Evolutionary conservation across 2,113 vertebrate genomes (phyloP).

Genomic region (Cacatua alba): DNA sequence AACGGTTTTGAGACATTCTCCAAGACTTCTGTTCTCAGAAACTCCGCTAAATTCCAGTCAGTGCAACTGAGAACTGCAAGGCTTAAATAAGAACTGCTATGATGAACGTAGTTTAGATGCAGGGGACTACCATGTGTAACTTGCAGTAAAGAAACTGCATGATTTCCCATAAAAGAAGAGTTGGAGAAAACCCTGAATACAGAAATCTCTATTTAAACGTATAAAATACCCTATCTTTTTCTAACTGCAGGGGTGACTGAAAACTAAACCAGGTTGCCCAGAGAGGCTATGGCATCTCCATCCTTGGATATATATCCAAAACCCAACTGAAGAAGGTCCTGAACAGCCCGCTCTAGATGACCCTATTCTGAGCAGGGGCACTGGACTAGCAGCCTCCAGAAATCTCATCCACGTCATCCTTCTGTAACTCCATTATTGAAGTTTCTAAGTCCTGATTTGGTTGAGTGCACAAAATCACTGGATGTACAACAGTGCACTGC

Average conservation of each 20-base stretch:
- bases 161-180: neutral
- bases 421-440: neutral
- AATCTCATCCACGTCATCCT: neutral
- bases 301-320: neutral
- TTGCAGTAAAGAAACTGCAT: neutral
- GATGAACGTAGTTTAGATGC: neutral
- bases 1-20: neutral
- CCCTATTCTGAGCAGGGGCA: neutral
- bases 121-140: neutral
- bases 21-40: neutral
- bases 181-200: neutral
- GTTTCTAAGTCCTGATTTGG: neutral
- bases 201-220: neutral
- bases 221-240: neutral
- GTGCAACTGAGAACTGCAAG: neutral
- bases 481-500: neutral
- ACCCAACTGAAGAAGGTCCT: neutral
- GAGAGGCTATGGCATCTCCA: neutral
- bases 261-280: neutral
- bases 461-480: neutral
- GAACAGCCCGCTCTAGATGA: neutral
- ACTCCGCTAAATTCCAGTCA: neutral
- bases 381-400: neutral
- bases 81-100: neutral
- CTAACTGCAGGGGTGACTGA: neutral